Base-by-base conservation (phyloP, 2,113 vertebrate genomes). In the Rattus norvegicus region DNA sequence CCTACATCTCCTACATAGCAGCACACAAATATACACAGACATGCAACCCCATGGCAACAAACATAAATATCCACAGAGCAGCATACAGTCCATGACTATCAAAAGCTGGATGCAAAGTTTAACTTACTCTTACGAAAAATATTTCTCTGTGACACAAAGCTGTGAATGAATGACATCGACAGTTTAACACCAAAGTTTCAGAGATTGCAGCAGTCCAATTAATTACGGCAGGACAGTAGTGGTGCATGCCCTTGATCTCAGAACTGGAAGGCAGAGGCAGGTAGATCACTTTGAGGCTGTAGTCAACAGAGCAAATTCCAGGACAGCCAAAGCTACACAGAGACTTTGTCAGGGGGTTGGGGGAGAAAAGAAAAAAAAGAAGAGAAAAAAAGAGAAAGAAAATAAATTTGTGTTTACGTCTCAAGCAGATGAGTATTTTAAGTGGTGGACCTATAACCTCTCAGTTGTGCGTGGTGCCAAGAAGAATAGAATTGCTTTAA, bases 401-500 rank as follows among this genome's bases (percentile, higher is more conserved):
- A 33, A 69, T 22, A 19, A n/a, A 65, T 65, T 69, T 69, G 16
- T 36, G 30, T 97, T 98, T 98, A 97, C 90, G 97, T 96, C 79
- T 20, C 95, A 49, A 76, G 6, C 76, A 90, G 86, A 97, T 96
- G 75, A 98, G 47, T 86, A 97, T 97, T 97, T 98, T 95, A 88
- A 98, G 94, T 93, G 56, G 77, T 96, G 98, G 96, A 97, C 96
- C 49, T 14, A 54, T 88, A 91, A 73, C n/a, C 86, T 96, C 76
- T 96, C 72, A 49, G 94, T 90, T n/a, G 87, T 95, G 20, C n/a
- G 88, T 95, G 20, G 54, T 93, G 97, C 97, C 97, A 97, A 87
- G 96, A 98, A 97, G 97, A 98, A 97, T 70, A 97, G 28, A 98
- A 98, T 97, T 65, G 52, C 97, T 93, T 70, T 86, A 43, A 22